Base-by-base conservation (phyloP, 2,797 vertebrate genomes). In the Onychomys torridus region DNA sequence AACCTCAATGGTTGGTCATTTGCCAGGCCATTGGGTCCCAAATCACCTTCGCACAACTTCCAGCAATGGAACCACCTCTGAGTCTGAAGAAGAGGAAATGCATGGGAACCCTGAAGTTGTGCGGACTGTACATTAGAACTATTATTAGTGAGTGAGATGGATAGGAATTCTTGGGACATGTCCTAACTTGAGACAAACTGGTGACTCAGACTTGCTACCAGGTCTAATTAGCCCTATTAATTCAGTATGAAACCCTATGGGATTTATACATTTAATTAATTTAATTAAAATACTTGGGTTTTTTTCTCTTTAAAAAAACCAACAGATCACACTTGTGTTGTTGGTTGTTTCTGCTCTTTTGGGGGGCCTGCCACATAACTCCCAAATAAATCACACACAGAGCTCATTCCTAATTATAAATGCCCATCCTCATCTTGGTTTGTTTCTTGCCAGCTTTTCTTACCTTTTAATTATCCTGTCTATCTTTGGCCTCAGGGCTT, bases 1-100 rank as follows among this genome's bases (percentile, higher is more conserved):
- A 99, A 99, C 98, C 99, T 99, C 98, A 99, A 99, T 94, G 99
- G 99, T 98, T 99, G 99, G 99, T 99, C 55, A 99, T 99, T 97
- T 99, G 99, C 98, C 99, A 99, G 97, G 99, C 99, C 55, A 99
- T 99, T 90, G 99, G 99, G 0, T 0, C 98, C 99, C 82, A 99
- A 99, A 97, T 99, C 99, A 99, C 98, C 99, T 99, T 76, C 99
- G 99, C 97, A 99, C 99, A n/a, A 99, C 99, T 93, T 99, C 99
- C 98, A 99, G 99, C 98, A 99, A 99, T 2, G 98, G 98, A 97
- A 98, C 99, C 78, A 99, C 99, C 87, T 99, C 99, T 0, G 99
- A 99, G 29, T 99, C 99, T 5, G 99, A 99, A 79, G 99, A 99
- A 1, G 99, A 99, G 93, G 99, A 99, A 97, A 98, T 99, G 90